Evolutionary conservation across 2,113 vertebrate species (phyloP).

Genomic region (Tenrec ecaudatus): DNA sequence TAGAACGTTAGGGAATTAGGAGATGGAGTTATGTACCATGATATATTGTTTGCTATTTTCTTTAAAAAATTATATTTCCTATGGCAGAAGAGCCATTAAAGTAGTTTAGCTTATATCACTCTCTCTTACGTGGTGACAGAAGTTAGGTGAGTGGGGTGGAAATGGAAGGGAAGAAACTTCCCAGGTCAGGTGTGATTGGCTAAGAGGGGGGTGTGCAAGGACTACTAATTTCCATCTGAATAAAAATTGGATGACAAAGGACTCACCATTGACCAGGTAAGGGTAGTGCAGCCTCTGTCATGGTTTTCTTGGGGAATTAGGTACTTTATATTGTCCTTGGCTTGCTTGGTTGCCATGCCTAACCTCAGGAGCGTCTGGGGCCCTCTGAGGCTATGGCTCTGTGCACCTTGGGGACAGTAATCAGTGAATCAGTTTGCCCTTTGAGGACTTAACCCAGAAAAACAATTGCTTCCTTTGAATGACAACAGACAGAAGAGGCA

Average conservation of each 20-base stretch:
- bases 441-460: not conserved
- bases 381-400: not conserved
- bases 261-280: not conserved
- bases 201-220: not conserved
- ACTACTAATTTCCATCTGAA: not conserved
- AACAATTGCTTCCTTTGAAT: not conserved
- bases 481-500: not conserved
- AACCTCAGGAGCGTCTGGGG: not conserved
- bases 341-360: not conserved
- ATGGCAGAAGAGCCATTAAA: not conserved
- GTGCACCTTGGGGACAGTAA: not conserved
- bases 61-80: conserved; percentile 4
- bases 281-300: not conserved
- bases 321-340: not conserved
- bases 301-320: not conserved
- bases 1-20: too few relatives aligned
- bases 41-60: not conserved
- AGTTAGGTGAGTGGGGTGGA: not conserved
- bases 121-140: not conserved
- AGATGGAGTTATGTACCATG: not conserved
- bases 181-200: not conserved
- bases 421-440: not conserved
- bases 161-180: not conserved
- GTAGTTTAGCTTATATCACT: not conserved
- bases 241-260: not conserved